Evolutionary conservation across 2,113 vertebrate species (phyloP).

Genomic region (Seriola quinqueradiata): DNA sequence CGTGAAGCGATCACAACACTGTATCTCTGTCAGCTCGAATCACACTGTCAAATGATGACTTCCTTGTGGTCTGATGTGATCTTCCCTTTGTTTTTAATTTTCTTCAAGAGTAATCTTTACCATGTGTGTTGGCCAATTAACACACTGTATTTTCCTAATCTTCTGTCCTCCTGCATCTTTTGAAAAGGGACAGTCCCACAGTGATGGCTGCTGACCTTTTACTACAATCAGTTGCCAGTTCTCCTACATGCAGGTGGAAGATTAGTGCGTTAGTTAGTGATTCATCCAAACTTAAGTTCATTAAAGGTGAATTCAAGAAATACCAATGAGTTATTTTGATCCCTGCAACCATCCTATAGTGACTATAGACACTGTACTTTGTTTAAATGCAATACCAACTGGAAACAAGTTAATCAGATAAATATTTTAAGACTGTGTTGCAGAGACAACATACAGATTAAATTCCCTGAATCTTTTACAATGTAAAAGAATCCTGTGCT

Average conservation of each 20-base stretch:
- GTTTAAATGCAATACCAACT: too few relatives aligned
- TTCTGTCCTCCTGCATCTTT: too few relatives aligned
- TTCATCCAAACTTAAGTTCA: too few relatives aligned
- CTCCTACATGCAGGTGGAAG: too few relatives aligned
- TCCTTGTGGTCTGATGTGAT: background rate
- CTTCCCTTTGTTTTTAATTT: background rate
- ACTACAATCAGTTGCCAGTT: too few relatives aligned
- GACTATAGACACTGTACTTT: too few relatives aligned
- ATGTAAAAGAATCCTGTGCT: background rate
- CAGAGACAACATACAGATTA: background rate
- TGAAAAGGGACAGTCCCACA: too few relatives aligned
- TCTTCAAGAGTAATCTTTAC: background rate
- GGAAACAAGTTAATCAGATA: background rate
- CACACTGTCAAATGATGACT: background rate
- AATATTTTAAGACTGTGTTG: background rate
- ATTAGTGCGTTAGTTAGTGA: too few relatives aligned
- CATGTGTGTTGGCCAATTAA: background rate
- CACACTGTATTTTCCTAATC: background rate
- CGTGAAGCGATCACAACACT: background rate
- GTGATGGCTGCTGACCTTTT: too few relatives aligned
- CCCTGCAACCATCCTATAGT: too few relatives aligned
- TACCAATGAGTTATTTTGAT: too few relatives aligned
- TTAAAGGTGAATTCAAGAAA: too few relatives aligned
- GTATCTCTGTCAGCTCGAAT: background rate
- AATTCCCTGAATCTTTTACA: background rate